phyloP scores from a whole-genome alignment of 2,888 invertebrate genomes.

The Archaeoteleia sp. region DNA sequence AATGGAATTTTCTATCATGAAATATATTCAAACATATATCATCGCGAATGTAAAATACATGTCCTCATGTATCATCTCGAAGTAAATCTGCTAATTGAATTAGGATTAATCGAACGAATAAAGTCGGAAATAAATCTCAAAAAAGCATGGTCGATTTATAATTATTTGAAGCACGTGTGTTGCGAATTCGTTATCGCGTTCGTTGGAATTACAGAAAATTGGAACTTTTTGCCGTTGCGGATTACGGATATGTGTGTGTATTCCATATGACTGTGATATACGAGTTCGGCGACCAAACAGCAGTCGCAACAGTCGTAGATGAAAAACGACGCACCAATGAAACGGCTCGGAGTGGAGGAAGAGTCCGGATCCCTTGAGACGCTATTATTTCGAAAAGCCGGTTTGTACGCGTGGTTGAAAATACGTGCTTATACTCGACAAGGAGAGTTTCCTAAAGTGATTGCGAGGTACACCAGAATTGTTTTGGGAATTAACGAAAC shows the following conservation, averaged over 20 bases:
- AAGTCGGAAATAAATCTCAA: neutral
- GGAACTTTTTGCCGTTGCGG: slow-evolving; percentile 11
- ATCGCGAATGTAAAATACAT: too few relatives aligned
- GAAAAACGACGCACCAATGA: slow-evolving; percentile 13
- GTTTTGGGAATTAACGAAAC: slow-evolving; percentile 7
- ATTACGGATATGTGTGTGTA: slow-evolving; percentile 8
- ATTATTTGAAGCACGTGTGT: slow-evolving; percentile 1
- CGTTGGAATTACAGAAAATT: slow-evolving; percentile 14
- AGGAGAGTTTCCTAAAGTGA: slow-evolving; percentile 10
- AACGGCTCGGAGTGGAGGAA: neutral
- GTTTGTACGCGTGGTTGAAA: neutral
- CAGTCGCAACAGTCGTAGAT: slow-evolving; percentile 6
- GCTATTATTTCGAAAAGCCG: slow-evolving; percentile 16
- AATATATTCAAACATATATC: too few relatives aligned
- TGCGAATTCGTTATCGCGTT: slow-evolving; percentile 9
- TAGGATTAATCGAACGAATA: neutral
- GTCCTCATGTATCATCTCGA: neutral
- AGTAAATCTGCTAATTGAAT: neutral
- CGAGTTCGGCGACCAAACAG: slow-evolving; percentile 11
- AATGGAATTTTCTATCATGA: too few relatives aligned
- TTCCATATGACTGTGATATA: slow-evolving; percentile 10
- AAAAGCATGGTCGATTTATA: slow-evolving; percentile 5
- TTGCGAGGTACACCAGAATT: slow-evolving; percentile 1
- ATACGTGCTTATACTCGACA: slow-evolving; percentile 10
- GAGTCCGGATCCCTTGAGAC: slow-evolving; percentile 8